A percentile compares a stretch with the other conserved stretches of the same genome.
phyloP scores from a whole-genome alignment of 2,888 invertebrate genomes.

The Cosmorhoe ocellata region DNA sequence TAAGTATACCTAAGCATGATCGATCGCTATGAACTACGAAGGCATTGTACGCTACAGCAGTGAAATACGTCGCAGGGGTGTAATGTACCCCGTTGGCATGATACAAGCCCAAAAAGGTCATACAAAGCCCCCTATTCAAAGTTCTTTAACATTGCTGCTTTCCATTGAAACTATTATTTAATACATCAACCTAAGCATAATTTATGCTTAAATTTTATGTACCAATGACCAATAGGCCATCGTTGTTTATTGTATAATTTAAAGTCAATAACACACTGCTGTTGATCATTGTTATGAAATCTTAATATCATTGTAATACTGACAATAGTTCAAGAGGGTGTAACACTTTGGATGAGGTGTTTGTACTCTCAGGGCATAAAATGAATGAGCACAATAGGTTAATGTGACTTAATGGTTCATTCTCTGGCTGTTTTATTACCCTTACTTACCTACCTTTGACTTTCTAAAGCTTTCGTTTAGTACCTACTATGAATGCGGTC shows the following conservation, averaged over 20 bases:
- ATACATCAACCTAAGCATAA: neutral
- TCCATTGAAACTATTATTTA: no score
- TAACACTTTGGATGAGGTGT: conserved; percentile 4
- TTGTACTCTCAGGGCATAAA: conserved; percentile 13
- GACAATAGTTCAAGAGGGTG: conserved; percentile 14
- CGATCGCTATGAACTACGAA: no score
- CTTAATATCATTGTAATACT: conserved; percentile 12
- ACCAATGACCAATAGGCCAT: neutral
- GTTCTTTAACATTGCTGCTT: no score
- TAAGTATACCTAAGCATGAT: no score
- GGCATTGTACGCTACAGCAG: no score
- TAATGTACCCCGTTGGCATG: no score
- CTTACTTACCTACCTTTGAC: neutral
- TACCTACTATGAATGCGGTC: no score
- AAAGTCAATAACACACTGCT: conserved; percentile 23
- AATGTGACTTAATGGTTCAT: neutral
- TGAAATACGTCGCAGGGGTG: no score
- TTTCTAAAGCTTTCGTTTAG: neutral
- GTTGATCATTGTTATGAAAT: conserved; percentile 18
- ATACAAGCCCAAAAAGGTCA: no score
- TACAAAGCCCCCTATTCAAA: no score
- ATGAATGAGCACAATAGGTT: conserved; percentile 15
- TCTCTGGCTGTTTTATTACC: neutral
- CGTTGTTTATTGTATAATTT: conserved; percentile 24
- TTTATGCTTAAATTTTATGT: conserved; percentile 14